phyloP scores from a whole-genome alignment of 2,113 vertebrate species.

The Willisornis vidua region DNA sequence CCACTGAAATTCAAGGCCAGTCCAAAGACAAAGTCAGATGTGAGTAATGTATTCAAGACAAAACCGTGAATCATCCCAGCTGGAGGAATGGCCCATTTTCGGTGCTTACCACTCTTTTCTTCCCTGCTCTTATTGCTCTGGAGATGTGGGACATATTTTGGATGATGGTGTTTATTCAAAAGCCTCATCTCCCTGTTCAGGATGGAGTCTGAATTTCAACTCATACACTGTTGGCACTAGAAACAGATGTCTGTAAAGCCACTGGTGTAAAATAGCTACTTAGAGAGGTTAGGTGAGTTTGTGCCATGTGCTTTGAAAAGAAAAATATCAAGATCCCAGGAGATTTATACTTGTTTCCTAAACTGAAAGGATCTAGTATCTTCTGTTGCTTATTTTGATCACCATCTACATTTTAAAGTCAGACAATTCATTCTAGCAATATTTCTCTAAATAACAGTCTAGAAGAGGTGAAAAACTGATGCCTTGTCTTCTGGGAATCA shows the following conservation, averaged over 20 bases:
- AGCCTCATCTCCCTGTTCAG: not conserved
- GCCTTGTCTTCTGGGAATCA: not conserved
- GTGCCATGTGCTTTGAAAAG: not conserved
- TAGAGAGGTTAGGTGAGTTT: not conserved
- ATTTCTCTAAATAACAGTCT: not conserved
- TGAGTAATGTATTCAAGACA: not conserved
- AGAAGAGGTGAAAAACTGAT: not conserved
- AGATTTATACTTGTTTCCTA: not conserved
- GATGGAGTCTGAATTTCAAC: not conserved
- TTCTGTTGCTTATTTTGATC: not conserved
- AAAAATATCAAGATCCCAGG: not conserved
- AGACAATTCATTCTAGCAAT: not conserved
- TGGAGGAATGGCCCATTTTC: not conserved
- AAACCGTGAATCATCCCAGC: not conserved
- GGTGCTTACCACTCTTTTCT: not conserved
- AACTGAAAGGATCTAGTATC: not conserved
- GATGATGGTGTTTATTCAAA: not conserved
- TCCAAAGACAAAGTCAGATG: not conserved
- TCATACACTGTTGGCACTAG: not conserved
- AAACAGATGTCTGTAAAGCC: not conserved
- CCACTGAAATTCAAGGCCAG: not conserved
- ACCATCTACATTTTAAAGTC: not conserved
- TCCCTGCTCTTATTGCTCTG: not conserved
- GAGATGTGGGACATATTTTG: not conserved
- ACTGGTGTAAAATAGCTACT: not conserved